Conservation (phyloP, 2,888 invertebrate species). For the Eugnorisma glareosa region DNA sequence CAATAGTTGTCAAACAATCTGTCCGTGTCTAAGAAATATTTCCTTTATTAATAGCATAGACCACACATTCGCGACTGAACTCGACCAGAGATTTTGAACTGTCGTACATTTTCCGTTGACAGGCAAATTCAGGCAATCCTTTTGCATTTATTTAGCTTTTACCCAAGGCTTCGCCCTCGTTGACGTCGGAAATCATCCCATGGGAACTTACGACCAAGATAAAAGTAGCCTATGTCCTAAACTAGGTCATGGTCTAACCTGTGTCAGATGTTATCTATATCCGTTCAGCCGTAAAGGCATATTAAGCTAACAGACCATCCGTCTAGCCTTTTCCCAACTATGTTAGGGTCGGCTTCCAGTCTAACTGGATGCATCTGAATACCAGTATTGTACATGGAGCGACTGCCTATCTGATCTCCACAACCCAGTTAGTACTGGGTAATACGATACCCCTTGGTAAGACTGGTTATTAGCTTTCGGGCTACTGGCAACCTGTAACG, state of each 20-base stretch:
- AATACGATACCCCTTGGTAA: too few relatives aligned
- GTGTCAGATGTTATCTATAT: background rate
- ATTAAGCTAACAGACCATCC: too few relatives aligned
- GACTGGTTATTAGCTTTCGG: too few relatives aligned
- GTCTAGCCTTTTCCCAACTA: too few relatives aligned
- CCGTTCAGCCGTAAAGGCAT: background rate
- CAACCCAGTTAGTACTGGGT: too few relatives aligned
- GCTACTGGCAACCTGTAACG: too few relatives aligned
- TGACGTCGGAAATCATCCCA: background rate
- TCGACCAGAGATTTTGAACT: slow-evolving; percentile 1
- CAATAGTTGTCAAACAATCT: slow-evolving; percentile 18
- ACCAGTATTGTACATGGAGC: too few relatives aligned
- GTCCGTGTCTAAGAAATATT: slow-evolving; percentile 16
- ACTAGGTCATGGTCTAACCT: background rate
- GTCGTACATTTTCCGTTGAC: slow-evolving; percentile 5
- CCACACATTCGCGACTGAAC: slow-evolving; percentile 39
- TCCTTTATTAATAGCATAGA: slow-evolving; percentile 36
- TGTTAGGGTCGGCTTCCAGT: too few relatives aligned
- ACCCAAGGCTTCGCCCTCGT: background rate
- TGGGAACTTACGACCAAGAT: background rate
- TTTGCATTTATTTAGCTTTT: slow-evolving; percentile 1
- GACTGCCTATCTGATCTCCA: too few relatives aligned
- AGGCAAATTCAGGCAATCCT: too few relatives aligned
- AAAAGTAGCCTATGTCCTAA: background rate
- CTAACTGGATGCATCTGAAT: too few relatives aligned